Evolutionary conservation across 1,140 invertebrate genomes (phyloP).

Genomic region (Zaprionus ornatus): DNA sequence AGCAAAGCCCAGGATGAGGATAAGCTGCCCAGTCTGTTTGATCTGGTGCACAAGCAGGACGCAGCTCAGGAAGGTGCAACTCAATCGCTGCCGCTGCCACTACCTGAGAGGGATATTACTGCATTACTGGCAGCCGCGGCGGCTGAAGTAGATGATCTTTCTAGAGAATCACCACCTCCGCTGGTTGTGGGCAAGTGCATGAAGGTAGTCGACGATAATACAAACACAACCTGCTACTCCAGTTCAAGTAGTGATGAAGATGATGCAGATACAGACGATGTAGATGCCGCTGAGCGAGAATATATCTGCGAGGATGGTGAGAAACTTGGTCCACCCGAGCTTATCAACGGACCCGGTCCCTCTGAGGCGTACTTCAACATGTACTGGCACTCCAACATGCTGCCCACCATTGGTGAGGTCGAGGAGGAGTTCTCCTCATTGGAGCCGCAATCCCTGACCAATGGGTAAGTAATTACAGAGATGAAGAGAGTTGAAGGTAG

Average conservation of each 20-base stretch:
- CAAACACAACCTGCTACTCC: constrained; percentile 66
- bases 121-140: constrained; percentile 63
- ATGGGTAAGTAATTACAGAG: constrained; percentile 61
- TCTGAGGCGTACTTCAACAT: constrained; percentile 83
- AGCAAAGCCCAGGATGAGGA: constrained; percentile 69
- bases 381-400: constrained; percentile 83
- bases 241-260: constrained; percentile 78
- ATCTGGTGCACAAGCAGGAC: constrained; percentile 87
- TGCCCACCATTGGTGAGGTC: constrained; percentile 88
- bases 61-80: neutral
- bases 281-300: constrained; percentile 64
- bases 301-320: constrained; percentile 82
- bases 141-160: constrained; percentile 61
- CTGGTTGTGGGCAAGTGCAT: constrained; percentile 76
- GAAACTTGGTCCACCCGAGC: constrained; percentile 80
- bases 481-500: neutral
- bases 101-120: constrained; percentile 41
- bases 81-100: neutral
- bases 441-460: constrained; percentile 73
- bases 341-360: constrained; percentile 78
- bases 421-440: constrained; percentile 86
- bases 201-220: constrained; percentile 66
- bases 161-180: constrained; percentile 66
- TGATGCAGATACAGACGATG: constrained; percentile 63
- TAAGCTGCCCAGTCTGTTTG: constrained; percentile 87